These are phyloP conservation scores for Cenopis cana DNA, from an alignment of 2,888 invertebrate genomes.

Conservation along the genomic window DNA sequence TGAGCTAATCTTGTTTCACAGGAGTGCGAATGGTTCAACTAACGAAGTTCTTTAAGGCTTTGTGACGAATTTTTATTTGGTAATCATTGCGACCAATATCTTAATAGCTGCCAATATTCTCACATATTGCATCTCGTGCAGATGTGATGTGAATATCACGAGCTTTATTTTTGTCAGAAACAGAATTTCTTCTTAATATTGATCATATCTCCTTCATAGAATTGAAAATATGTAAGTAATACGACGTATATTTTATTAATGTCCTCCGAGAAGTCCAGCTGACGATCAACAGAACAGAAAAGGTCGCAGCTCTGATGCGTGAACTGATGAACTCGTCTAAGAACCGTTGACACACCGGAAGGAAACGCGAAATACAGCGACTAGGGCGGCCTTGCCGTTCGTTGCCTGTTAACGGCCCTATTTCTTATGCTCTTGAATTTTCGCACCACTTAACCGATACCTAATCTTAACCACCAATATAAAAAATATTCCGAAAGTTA, in stretches of 20 bases:
- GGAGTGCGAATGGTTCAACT: not conserved
- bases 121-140: too few species aligned
- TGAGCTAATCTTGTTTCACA: not conserved
- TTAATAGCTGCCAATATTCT: too few species aligned
- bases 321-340: constrained; percentile 16
- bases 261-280: not conserved
- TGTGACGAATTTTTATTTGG: too few species aligned
- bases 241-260: not conserved
- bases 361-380: not conserved
- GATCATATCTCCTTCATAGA: too few species aligned
- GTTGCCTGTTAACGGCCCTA: not conserved
- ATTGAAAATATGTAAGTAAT: not conserved
- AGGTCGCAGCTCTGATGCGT: constrained; percentile 23
- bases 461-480: not conserved
- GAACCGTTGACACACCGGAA: constrained; percentile 10
- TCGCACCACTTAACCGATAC: not conserved
- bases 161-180: too few species aligned
- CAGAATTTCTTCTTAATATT: too few species aligned
- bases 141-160: too few species aligned
- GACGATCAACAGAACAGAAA: constrained; percentile 18
- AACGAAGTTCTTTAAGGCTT: too few species aligned
- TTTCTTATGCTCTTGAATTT: not conserved
- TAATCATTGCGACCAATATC: too few species aligned
- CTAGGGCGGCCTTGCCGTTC: not conserved
- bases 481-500: not conserved